A percentile compares a stretch with the other conserved stretches of the same genome.
Evolutionary conservation across 2,113 vertebrate species (phyloP).

Genomic region (Lamprologus sp.): DNA sequence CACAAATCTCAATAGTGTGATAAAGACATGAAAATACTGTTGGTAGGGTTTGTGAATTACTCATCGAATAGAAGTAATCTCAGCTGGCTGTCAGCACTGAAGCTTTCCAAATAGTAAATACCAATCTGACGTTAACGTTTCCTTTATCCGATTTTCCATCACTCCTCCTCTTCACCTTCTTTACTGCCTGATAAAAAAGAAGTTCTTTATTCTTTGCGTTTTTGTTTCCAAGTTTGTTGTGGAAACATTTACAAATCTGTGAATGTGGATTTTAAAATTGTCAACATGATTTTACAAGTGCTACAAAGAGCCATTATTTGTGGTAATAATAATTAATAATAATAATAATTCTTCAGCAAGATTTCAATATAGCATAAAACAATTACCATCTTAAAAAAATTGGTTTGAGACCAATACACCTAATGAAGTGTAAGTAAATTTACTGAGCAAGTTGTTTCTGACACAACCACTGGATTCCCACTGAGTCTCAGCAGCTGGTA

Average conservation of each 20-base stretch:
- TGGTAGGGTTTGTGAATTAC: background rate
- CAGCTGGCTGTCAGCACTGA: background rate
- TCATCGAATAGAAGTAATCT: background rate
- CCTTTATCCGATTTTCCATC: background rate
- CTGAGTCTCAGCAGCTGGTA: constrained; percentile 61
- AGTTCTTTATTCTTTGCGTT: background rate
- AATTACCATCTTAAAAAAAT: background rate
- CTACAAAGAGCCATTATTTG: background rate
- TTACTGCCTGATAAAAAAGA: background rate
- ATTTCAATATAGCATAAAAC: background rate
- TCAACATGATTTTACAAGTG: background rate
- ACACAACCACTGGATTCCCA: constrained; percentile 50
- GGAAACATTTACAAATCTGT: background rate
- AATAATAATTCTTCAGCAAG: background rate
- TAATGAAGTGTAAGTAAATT: constrained; percentile 47
- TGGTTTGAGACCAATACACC: background rate
- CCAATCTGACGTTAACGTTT: background rate
- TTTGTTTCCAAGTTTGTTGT: background rate
- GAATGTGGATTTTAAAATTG: background rate
- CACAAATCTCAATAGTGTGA: background rate
- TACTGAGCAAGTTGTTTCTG: constrained; percentile 54
- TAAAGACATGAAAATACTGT: background rate
- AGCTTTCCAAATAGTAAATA: background rate
- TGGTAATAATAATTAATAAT: background rate
- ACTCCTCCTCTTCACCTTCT: background rate